Percentiles rank a stretch among this genome's conserved stretches.
These are phyloP conservation scores for Otolemur garnettii DNA, from an alignment of 2,113 vertebrate genomes.

Conservation along the genomic window DNA sequence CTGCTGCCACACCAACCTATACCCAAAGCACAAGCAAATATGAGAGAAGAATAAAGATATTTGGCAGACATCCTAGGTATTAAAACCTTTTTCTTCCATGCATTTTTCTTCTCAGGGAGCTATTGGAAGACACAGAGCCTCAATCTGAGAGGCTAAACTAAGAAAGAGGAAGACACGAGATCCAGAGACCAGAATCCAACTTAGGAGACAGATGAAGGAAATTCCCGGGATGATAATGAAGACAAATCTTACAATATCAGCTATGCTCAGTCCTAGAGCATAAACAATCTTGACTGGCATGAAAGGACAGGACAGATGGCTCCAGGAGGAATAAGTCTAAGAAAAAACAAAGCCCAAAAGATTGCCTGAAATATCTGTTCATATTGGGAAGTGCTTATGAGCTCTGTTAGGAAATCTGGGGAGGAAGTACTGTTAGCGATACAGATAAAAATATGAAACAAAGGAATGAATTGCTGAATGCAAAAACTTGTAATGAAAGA, in stretches of 20 bases:
- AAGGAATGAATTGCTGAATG: not conserved
- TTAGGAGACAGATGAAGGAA: not conserved
- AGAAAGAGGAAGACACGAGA: not conserved
- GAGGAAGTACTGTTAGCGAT: not conserved
- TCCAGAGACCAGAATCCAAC: not conserved
- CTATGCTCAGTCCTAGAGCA: not conserved
- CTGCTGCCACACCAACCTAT: not conserved
- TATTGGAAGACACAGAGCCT: not conserved
- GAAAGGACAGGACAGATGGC: slow-evolving; percentile 25
- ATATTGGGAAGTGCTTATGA: not conserved
- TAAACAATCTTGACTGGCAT: slow-evolving; percentile 45
- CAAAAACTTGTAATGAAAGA: not conserved
- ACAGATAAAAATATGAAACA: not conserved
- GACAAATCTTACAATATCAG: slow-evolving; percentile 1
- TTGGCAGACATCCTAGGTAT: not conserved
- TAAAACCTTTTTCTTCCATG: not conserved
- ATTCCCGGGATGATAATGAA: slow-evolving; percentile 13
- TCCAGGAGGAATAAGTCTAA: slow-evolving; percentile 13
- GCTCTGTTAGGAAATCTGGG: not conserved
- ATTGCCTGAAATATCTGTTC: not conserved
- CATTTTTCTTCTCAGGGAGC: not conserved
- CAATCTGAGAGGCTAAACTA: not conserved
- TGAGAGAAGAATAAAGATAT: slow-evolving; percentile 16
- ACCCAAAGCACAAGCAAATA: not conserved
- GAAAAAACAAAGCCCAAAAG: slow-evolving; percentile 5